Conservation (phyloP, 2,888 invertebrate species). For the Drosophila putrida region DNA sequence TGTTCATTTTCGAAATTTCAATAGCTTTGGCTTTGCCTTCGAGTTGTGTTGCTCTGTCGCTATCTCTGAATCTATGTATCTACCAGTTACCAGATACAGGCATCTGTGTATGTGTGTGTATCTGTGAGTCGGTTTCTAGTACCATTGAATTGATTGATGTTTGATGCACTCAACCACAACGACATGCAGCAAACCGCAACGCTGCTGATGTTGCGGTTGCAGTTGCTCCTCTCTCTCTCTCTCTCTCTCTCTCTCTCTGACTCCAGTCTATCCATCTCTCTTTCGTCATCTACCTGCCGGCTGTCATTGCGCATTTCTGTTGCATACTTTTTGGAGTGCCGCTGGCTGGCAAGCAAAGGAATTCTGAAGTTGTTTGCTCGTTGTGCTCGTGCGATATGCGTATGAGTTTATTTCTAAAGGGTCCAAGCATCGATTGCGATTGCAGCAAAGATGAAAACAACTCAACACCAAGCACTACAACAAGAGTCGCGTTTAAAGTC, state of each 20-base stretch:
- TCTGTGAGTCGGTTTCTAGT: slow-evolving; percentile 56
- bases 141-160: slow-evolving; percentile 80
- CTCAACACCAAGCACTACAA: not conserved
- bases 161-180: slow-evolving; percentile 79
- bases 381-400: slow-evolving; percentile 13
- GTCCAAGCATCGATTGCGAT: slow-evolving; percentile 32
- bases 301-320: slow-evolving; percentile 71
- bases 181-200: slow-evolving; percentile 77
- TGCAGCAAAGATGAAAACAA: slow-evolving; percentile 6
- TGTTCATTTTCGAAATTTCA: slow-evolving; percentile 61
- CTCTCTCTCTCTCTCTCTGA: not conserved
- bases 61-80: slow-evolving; percentile 26
- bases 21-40: slow-evolving; percentile 40
- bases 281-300: slow-evolving; percentile 12
- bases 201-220: slow-evolving; percentile 50
- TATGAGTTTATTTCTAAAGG: slow-evolving; percentile 30
- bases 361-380: slow-evolving; percentile 43
- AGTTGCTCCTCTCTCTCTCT: not conserved
- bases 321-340: slow-evolving; percentile 65
- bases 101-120: slow-evolving; percentile 20
- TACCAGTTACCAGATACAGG: slow-evolving; percentile 3
- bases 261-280: not conserved
- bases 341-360: slow-evolving; percentile 46
- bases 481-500: slow-evolving; percentile 26
- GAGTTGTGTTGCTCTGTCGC: slow-evolving; percentile 24